Evolutionary conservation across 2,888 invertebrate genomes (phyloP).

Genomic region (Temnothorax ravouxi): DNA sequence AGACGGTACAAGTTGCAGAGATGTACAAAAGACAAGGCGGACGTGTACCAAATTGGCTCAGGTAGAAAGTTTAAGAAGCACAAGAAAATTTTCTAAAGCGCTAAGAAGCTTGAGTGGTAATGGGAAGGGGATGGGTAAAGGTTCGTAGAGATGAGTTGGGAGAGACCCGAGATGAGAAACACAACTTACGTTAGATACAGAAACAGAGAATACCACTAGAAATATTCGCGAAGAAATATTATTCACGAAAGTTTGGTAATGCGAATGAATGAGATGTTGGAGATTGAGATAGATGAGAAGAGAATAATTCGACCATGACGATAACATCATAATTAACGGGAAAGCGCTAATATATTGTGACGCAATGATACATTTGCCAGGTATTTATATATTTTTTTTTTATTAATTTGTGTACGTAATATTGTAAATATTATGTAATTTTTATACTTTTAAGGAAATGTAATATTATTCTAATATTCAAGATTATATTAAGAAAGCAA

Average conservation of each 20-base stretch:
- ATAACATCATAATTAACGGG: slow-evolving; percentile 57
- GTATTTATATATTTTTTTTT: neutral
- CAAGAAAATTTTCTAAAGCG: slow-evolving; percentile 73
- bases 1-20: slow-evolving; percentile 48
- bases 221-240: slow-evolving; percentile 62
- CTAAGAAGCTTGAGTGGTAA: slow-evolving; percentile 62
- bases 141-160: slow-evolving; percentile 51
- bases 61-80: slow-evolving; percentile 68
- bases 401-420: neutral
- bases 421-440: neutral
- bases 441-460: neutral
- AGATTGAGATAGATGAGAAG: slow-evolving; percentile 51
- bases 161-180: slow-evolving; percentile 58
- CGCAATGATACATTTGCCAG: neutral
- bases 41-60: slow-evolving; percentile 64
- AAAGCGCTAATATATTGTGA: neutral
- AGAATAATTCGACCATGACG: slow-evolving; percentile 48
- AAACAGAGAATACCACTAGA: slow-evolving; percentile 61
- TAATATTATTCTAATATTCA: neutral
- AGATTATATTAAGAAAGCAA: neutral
- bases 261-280: slow-evolving; percentile 45
- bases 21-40: slow-evolving; percentile 59
- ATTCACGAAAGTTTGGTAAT: slow-evolving; percentile 62
- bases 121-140: slow-evolving; percentile 38
- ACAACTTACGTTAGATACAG: slow-evolving; percentile 59